Conservation (phyloP, 2,888 invertebrate species). For the Melinopterus prodromus region DNA sequence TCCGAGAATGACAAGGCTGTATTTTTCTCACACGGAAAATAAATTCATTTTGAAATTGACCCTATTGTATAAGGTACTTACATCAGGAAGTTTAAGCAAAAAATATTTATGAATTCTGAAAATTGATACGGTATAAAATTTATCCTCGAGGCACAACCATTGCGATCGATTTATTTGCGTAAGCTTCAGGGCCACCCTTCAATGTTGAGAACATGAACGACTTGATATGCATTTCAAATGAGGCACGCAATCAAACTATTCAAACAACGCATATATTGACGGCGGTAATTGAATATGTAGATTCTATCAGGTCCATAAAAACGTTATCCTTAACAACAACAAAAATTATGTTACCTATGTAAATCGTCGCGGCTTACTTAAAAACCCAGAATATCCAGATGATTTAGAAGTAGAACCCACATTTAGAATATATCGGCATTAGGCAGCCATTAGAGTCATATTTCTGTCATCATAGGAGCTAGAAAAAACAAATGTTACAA, state of each 20-base stretch:
- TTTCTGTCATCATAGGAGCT: too few species aligned
- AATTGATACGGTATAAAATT: background rate
- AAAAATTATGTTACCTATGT: too few species aligned
- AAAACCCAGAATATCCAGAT: too few species aligned
- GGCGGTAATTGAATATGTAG: background rate
- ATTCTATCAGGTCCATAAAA: background rate
- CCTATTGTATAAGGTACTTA: background rate
- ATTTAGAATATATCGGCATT: too few species aligned
- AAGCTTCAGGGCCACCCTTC: background rate
- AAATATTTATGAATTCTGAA: background rate
- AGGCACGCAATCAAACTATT: background rate
- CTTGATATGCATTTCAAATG: conserved; percentile 4
- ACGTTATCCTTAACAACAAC: too few species aligned
- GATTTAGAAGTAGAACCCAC: too few species aligned
- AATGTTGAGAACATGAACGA: background rate
- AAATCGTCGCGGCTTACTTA: too few species aligned
- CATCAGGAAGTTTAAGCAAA: background rate
- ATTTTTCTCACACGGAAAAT: background rate
- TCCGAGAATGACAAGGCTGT: background rate
- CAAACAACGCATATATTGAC: background rate
- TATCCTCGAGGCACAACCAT: background rate
- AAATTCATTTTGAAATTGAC: background rate
- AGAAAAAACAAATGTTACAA: too few species aligned
- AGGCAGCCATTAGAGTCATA: too few species aligned
- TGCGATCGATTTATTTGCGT: background rate